Evolutionary conservation across 1,140 invertebrate species (phyloP).

Genomic region (Ceratoteleas bidentatus): DNA sequence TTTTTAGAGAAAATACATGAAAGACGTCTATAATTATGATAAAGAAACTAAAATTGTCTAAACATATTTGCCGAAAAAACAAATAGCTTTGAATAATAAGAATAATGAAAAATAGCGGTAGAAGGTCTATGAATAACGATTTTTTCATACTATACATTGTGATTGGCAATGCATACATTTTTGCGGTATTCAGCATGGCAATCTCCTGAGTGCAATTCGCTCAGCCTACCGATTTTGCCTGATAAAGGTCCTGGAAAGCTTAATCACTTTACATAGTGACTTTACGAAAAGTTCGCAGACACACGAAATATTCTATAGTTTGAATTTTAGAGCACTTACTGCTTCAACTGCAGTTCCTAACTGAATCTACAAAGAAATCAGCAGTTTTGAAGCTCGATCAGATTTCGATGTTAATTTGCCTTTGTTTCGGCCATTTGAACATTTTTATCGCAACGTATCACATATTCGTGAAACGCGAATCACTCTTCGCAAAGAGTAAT

Average conservation of each 20-base stretch:
- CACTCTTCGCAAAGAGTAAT: no score
- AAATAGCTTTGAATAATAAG: no score
- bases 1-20: no score
- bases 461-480: no score
- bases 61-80: no score
- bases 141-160: no score
- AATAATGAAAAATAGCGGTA: no score
- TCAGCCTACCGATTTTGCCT: conserved; percentile 23
- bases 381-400: conserved; percentile 18
- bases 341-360: conserved; percentile 25
- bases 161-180: not conserved
- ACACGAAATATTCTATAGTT: conserved; percentile 66
- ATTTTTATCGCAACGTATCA: not conserved
- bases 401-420: conserved; percentile 18
- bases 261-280: conserved; percentile 76
- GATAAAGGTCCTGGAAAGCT: conserved; percentile 63
- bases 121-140: no score
- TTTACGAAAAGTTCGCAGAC: conserved; percentile 66
- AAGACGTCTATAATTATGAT: no score
- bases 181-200: not conserved
- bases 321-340: conserved; percentile 49
- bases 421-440: not conserved
- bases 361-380: conserved; percentile 35
- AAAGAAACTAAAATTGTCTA: no score
- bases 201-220: conserved; percentile 19